These are phyloP conservation scores for Pituophis catenifer DNA, from an alignment of 2,113 vertebrate species.

Conservation along the genomic window DNA sequence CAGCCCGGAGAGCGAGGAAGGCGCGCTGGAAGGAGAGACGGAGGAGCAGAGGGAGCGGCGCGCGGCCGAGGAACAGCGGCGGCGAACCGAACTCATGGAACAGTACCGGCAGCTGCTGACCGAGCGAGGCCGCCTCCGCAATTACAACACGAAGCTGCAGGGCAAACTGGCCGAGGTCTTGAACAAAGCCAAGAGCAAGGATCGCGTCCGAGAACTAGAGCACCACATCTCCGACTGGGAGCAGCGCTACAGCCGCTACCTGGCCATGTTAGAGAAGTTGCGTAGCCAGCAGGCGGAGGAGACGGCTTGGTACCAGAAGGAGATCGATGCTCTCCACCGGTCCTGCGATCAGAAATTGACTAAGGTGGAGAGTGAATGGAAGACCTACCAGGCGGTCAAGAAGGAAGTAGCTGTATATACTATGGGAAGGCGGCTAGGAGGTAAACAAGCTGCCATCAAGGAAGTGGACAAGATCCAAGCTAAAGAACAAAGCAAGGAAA, in stretches of 20 bases:
- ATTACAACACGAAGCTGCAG: slow-evolving; percentile 66
- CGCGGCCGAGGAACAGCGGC: slow-evolving; percentile 25
- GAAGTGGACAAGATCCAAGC: slow-evolving; percentile 63
- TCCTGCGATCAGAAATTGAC: slow-evolving; percentile 54
- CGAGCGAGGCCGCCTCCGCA: slow-evolving; percentile 60
- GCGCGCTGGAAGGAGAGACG: too few relatives aligned
- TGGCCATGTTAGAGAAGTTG: slow-evolving; percentile 64
- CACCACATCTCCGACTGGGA: slow-evolving; percentile 51
- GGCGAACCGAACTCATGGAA: slow-evolving; percentile 47
- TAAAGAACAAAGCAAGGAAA: slow-evolving; percentile 67
- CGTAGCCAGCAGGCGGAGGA: slow-evolving; percentile 36
- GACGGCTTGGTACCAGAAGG: slow-evolving; percentile 43
- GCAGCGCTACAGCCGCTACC: slow-evolving; percentile 58
- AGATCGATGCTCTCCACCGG: slow-evolving; percentile 50
- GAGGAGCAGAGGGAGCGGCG: neutral
- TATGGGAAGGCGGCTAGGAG: slow-evolving; percentile 54
- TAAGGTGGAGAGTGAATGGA: slow-evolving; percentile 69
- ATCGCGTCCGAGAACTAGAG: slow-evolving; percentile 12
- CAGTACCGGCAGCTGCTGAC: slow-evolving; percentile 55
- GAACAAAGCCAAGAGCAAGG: slow-evolving; percentile 52
- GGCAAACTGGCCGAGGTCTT: slow-evolving; percentile 66
- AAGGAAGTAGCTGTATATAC: slow-evolving; percentile 57
- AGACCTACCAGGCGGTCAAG: slow-evolving; percentile 61
- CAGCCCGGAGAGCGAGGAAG: neutral
- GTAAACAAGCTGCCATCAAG: slow-evolving; percentile 42